phyloP scores from a whole-genome alignment of 2,797 vertebrate species.

The Etheostoma nigrum region DNA sequence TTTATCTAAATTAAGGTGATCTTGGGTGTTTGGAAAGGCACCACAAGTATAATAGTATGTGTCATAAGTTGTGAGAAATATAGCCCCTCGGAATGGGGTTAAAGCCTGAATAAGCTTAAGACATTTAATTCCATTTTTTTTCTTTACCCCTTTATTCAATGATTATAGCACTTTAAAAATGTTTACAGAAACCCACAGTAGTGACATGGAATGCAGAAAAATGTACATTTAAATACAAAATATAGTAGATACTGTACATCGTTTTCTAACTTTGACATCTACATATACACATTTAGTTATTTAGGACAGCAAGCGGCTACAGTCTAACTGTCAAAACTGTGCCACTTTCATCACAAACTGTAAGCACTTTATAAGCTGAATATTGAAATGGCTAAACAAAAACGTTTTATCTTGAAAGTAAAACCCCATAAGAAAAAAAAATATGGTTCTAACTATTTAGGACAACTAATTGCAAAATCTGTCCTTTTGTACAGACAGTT shows the following conservation, averaged over 20 bases:
- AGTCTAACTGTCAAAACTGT: background rate
- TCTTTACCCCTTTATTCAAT: constrained; percentile 6
- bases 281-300: background rate
- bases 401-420: too few species aligned
- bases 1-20: too few species aligned
- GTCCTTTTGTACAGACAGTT: too few species aligned
- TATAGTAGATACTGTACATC: background rate
- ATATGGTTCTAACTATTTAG: too few species aligned
- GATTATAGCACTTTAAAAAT: background rate
- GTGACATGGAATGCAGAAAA: background rate
- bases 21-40: too few species aligned
- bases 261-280: background rate
- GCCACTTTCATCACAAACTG: background rate
- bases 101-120: too few species aligned
- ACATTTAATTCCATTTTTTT: background rate
- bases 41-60: too few species aligned
- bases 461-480: background rate
- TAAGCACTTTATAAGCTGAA: background rate
- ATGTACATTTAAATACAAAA: background rate
- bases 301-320: background rate
- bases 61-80: too few species aligned
- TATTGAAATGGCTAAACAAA: background rate
- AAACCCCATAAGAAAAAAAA: too few species aligned
- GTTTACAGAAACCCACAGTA: background rate
- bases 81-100: too few species aligned